Percentiles rank a stretch among this genome's conserved stretches.
Evolutionary conservation across 2,797 vertebrate genomes (phyloP).

Genomic region (Arctocebus calabarensis): DNA sequence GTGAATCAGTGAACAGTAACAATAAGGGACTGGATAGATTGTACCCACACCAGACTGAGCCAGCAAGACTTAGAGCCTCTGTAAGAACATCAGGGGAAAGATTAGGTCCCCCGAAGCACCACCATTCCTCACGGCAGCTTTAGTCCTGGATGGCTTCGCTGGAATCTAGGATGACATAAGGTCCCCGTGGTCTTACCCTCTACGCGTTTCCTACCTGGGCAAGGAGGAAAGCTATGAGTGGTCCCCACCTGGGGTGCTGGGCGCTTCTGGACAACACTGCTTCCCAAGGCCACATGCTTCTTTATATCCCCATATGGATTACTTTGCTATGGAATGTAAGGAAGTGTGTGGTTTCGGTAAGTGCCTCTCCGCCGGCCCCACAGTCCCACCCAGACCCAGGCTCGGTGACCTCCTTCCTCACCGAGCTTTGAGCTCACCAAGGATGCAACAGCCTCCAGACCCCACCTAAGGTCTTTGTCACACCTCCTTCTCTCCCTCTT

Average conservation of each 20-base stretch:
- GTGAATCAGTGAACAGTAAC: neutral
- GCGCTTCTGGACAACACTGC: slow-evolving; percentile 11
- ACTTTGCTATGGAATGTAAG: slow-evolving; percentile 99
- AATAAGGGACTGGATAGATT: neutral
- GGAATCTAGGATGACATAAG: neutral
- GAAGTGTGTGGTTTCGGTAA: slow-evolving; percentile 99
- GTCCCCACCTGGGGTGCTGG: neutral
- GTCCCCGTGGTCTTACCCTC: neutral
- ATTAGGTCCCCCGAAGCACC: neutral
- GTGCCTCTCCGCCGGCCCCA: slow-evolving; percentile 47
- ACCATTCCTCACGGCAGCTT: neutral
- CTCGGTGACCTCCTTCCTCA: neutral
- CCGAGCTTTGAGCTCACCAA: neutral
- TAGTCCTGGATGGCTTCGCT: neutral
- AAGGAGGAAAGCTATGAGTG: neutral
- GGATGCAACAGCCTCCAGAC: neutral
- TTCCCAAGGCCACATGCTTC: slow-evolving; percentile 96
- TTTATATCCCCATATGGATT: slow-evolving; percentile 99
- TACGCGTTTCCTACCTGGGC: neutral
- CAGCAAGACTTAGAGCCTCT: neutral
- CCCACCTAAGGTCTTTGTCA: neutral
- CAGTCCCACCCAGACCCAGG: neutral
- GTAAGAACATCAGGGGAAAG: neutral
- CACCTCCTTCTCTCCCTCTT: neutral
- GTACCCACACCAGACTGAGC: neutral